Evolutionary conservation across 2,113 vertebrate genomes (phyloP).

Genomic region (Neodontobutis hainanensis): DNA sequence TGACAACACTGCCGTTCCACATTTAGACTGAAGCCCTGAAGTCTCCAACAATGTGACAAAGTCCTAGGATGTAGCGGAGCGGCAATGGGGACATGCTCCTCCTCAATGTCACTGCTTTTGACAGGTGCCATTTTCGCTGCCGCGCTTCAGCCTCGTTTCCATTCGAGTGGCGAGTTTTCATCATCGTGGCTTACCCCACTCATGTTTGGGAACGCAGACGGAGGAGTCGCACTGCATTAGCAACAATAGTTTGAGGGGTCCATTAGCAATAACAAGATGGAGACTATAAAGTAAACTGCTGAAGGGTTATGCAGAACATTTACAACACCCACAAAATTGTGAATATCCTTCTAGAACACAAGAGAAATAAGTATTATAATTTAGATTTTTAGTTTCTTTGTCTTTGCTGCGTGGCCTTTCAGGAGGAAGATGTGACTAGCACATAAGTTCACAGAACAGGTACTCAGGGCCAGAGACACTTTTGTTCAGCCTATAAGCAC

Average conservation of each 20-base stretch:
- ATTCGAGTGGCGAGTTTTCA: constrained; percentile 53
- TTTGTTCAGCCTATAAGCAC: no score
- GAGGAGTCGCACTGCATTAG: constrained; percentile 32
- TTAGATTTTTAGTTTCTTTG: no score
- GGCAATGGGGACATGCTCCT: constrained; percentile 18
- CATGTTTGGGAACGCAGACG: constrained; percentile 45
- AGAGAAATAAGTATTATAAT: no score
- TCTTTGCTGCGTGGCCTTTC: no score
- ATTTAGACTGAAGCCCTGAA: constrained; percentile 68
- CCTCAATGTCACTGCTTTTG: constrained; percentile 69
- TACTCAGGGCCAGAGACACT: no score
- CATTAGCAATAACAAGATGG: constrained; percentile 43
- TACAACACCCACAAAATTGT: no score
- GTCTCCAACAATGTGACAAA: constrained; percentile 73
- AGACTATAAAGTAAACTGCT: constrained; percentile 3
- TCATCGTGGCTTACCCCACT: constrained; percentile 59
- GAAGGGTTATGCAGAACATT: no score
- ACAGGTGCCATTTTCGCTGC: constrained; percentile 80
- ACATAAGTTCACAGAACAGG: no score
- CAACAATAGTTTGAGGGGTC: constrained; percentile 28
- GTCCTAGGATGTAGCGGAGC: constrained; percentile 59
- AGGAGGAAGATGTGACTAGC: no score
- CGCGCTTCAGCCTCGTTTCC: constrained; percentile 29
- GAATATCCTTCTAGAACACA: no score
- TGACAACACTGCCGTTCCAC: constrained; percentile 75